Evolutionary conservation across 2,113 vertebrate species (phyloP).

Genomic region (Odobenus rosmarus): DNA sequence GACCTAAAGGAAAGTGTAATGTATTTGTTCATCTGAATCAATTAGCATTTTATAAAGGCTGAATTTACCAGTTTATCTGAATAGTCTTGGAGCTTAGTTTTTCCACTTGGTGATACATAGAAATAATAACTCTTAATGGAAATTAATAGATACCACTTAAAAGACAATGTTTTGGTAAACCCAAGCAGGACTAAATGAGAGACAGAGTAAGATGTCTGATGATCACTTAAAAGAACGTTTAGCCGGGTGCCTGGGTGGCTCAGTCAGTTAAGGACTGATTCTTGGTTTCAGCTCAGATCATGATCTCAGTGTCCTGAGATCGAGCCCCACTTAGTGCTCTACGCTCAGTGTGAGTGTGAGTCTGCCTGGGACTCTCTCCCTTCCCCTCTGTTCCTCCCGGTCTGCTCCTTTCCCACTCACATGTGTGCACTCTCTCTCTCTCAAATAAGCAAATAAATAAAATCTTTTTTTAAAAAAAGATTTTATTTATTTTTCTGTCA

Average conservation of each 20-base stretch:
- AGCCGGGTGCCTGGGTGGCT: not conserved
- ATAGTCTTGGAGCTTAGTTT: not conserved
- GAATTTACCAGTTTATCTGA: not conserved
- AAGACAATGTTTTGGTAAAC: not conserved
- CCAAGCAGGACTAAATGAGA: not conserved
- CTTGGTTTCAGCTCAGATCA: not conserved
- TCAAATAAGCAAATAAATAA: not conserved
- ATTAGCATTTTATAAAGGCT: not conserved
- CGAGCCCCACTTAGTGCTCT: not conserved
- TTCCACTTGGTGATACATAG: not conserved
- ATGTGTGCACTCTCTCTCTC: not conserved
- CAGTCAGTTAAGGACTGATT: not conserved
- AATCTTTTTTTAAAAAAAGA: not conserved
- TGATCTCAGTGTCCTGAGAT: not conserved
- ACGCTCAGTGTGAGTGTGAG: not conserved
- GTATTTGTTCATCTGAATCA: not conserved
- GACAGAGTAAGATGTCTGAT: not conserved
- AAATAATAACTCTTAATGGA: not conserved
- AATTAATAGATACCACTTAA: constrained; percentile 1
- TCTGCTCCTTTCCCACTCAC: not conserved
- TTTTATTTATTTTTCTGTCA: too few species aligned
- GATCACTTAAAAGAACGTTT: constrained; percentile 33
- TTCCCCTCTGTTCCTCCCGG: not conserved
- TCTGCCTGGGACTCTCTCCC: not conserved
- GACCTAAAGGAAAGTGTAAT: not conserved